phyloP scores from a whole-genome alignment of 2,888 invertebrate species.

The Pristionchus japonicus region DNA sequence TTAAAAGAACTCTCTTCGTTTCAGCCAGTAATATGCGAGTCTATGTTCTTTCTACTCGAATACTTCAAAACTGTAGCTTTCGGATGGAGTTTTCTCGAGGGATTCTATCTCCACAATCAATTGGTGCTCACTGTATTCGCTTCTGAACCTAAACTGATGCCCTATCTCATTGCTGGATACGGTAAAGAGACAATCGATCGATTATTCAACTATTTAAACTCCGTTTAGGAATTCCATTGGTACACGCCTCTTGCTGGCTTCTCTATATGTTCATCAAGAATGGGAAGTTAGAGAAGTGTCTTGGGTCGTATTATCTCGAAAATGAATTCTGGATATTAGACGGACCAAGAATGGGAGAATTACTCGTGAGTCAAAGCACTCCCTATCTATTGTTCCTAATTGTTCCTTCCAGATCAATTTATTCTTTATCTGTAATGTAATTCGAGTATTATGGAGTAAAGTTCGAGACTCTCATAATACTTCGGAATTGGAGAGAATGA shows the following conservation, averaged over 20 bases:
- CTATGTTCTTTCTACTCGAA: conserved; percentile 86
- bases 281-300: conserved; percentile 64
- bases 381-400: conserved; percentile 55
- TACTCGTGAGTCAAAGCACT: conserved; percentile 83
- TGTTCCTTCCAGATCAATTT: conserved; percentile 78
- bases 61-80: conserved; percentile 92
- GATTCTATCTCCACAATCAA: conserved; percentile 87
- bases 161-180: conserved; percentile 76
- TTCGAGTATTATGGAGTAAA: conserved; percentile 78
- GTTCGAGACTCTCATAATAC: conserved; percentile 76
- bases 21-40: conserved; percentile 87
- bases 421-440: conserved; percentile 78
- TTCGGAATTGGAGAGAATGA: conserved; percentile 77
- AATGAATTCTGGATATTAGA: conserved; percentile 86
- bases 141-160: conserved; percentile 75
- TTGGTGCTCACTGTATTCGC: conserved; percentile 81
- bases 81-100: conserved; percentile 96
- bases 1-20: conserved; percentile 45
- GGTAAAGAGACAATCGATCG: conserved; percentile 70
- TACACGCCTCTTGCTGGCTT: conserved; percentile 73
- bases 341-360: conserved; percentile 86
- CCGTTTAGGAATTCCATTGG: conserved; percentile 73
- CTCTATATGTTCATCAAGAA: conserved; percentile 67
- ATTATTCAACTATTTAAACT: conserved; percentile 27
- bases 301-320: conserved; percentile 74